Percentiles rank a stretch among this genome's conserved stretches.
These are phyloP conservation scores for Heliconius hermathena DNA, from an alignment of 1,140 invertebrate species.

Conservation along the genomic window DNA sequence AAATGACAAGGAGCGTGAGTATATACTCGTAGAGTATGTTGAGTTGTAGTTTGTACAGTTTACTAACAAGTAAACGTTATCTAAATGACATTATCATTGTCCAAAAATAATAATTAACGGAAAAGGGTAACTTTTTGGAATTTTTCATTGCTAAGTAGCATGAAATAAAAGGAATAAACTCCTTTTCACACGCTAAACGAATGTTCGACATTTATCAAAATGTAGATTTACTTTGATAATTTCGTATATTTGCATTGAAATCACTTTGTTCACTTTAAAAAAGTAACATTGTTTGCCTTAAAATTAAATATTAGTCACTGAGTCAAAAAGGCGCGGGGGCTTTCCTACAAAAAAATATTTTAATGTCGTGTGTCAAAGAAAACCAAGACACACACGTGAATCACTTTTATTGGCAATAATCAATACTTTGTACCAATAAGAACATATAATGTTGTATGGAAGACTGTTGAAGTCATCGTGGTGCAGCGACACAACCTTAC, in stretches of 20 bases:
- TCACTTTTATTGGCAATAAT: too few species aligned
- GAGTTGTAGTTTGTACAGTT: background rate
- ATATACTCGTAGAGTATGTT: too few species aligned
- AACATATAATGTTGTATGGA: too few species aligned
- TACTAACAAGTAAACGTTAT: background rate
- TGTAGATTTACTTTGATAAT: conserved; percentile 19
- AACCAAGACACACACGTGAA: too few species aligned
- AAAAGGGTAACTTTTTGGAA: conserved; percentile 8
- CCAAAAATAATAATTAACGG: background rate
- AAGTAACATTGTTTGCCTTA: too few species aligned
- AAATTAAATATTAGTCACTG: background rate
- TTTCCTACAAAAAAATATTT: background rate
- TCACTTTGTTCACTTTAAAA: background rate
- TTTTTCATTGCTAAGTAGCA: conserved; percentile 22
- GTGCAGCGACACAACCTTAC: too few species aligned
- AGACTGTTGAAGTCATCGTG: too few species aligned
- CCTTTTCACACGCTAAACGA: conserved; percentile 10
- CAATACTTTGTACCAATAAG: too few species aligned
- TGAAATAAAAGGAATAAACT: conserved; percentile 7
- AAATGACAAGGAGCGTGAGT: too few species aligned
- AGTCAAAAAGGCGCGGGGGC: background rate
- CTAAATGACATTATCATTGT: conserved; percentile 12
- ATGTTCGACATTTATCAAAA: conserved; percentile 22
- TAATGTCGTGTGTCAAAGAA: background rate
- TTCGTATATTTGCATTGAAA: background rate